phyloP scores from a whole-genome alignment of 2,888 invertebrate species.

The Parthenolecanium corni region DNA sequence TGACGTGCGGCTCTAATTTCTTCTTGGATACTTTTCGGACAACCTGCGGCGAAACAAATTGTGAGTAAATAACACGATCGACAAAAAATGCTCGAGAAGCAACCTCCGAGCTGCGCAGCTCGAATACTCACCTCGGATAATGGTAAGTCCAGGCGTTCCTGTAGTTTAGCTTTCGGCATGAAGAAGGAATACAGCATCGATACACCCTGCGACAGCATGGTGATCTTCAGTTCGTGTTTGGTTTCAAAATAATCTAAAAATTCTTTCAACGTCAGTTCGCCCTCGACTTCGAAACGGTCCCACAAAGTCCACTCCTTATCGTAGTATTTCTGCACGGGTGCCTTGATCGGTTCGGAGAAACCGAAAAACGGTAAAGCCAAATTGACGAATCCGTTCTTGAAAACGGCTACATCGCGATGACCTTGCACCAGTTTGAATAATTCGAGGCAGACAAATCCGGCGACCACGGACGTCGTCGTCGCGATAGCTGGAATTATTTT shows the following conservation, averaged over 20 bases:
- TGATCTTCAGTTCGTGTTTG: slow-evolving; percentile 79
- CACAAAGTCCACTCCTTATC: slow-evolving; percentile 91
- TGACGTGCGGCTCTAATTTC: slow-evolving; percentile 79
- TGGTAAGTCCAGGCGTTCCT: slow-evolving; percentile 68
- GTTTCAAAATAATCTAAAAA: slow-evolving; percentile 89
- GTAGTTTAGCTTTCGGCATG: slow-evolving; percentile 78
- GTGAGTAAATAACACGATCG: background rate
- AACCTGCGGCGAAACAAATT: slow-evolving; percentile 39
- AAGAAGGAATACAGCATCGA: slow-evolving; percentile 99
- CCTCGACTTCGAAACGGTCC: slow-evolving; percentile 85
- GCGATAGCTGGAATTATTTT: slow-evolving; percentile 99
- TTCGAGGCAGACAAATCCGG: slow-evolving; percentile 87
- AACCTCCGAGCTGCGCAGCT: background rate
- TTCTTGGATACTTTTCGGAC: slow-evolving; percentile 81
- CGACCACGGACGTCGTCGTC: slow-evolving; percentile 94
- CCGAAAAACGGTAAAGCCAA: slow-evolving; percentile 92
- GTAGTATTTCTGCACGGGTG: slow-evolving; percentile 75
- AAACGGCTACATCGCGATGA: slow-evolving; percentile 53
- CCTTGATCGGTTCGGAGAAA: slow-evolving; percentile 86
- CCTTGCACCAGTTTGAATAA: slow-evolving; percentile 75
- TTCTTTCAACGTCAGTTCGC: slow-evolving; percentile 75
- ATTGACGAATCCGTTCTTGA: slow-evolving; percentile 96
- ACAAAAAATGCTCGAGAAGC: background rate
- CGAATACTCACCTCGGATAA: slow-evolving; percentile 53
- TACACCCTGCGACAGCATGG: slow-evolving; percentile 97